Conservation (phyloP, 2,113 vertebrate genomes). For the Leuciscus idus region DNA sequence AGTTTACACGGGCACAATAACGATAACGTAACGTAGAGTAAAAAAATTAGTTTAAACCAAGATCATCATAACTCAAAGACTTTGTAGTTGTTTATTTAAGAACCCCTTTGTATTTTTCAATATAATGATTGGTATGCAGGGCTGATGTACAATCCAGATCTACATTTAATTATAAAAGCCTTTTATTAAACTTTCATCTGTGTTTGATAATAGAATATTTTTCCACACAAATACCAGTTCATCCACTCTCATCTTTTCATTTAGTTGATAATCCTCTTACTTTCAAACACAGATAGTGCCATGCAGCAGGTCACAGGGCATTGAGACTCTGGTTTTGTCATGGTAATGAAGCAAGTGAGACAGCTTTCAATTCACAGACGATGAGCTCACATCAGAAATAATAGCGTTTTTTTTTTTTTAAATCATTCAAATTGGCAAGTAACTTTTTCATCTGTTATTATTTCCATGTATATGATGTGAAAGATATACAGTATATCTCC, state of each 20-base stretch:
- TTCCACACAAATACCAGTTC: constrained; percentile 21
- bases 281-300: constrained; percentile 38
- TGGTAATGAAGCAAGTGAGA: constrained; percentile 47
- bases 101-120: neutral
- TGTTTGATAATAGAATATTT: constrained; percentile 33
- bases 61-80: neutral
- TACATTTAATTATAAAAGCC: neutral
- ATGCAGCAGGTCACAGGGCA: constrained; percentile 34
- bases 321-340: constrained; percentile 43
- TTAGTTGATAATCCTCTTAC: constrained; percentile 45
- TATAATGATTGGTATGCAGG: constrained; percentile 28
- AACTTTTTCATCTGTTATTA: constrained; percentile 31
- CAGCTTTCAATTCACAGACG: constrained; percentile 21
- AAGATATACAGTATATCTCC: neutral
- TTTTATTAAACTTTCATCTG: constrained; percentile 29
- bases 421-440: constrained; percentile 43
- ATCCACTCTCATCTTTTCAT: constrained; percentile 29
- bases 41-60: neutral
- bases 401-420: neutral
- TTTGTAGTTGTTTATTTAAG: constrained; percentile 7
- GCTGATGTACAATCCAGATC: constrained; percentile 16
- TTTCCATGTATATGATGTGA: neutral
- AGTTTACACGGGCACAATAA: too few relatives aligned
- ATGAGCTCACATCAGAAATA: constrained; percentile 39
- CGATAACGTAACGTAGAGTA: too few relatives aligned